Evolutionary conservation across 1,140 invertebrate species (phyloP).

Genomic region (Leptinotarsa texana): DNA sequence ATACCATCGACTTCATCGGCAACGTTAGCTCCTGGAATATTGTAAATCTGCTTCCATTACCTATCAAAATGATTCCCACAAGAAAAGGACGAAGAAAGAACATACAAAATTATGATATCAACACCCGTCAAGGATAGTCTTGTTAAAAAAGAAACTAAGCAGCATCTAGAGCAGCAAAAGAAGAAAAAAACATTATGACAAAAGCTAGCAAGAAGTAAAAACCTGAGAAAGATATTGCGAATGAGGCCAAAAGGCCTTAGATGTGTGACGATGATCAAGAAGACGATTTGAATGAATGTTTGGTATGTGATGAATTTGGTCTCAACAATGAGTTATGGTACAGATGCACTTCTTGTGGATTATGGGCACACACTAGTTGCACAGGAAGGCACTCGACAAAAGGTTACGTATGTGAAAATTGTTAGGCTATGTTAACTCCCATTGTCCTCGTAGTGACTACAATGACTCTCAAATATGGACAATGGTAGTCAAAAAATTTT

Average conservation of each 20-base stretch:
- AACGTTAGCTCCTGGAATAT: neutral
- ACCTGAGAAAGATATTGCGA: too few relatives aligned
- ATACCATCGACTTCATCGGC: too few relatives aligned
- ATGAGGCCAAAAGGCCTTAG: too few relatives aligned
- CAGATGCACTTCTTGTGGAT: constrained; percentile 33
- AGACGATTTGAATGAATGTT: constrained; percentile 44
- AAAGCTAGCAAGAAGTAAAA: too few relatives aligned
- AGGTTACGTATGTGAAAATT: constrained; percentile 33
- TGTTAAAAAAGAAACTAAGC: too few relatives aligned
- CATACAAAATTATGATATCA: too few relatives aligned
- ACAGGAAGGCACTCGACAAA: constrained; percentile 33
- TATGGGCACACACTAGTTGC: constrained; percentile 34
- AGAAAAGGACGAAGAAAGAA: too few relatives aligned
- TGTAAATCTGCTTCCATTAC: neutral
- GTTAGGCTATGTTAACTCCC: neutral
- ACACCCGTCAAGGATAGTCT: too few relatives aligned
- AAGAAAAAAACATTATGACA: too few relatives aligned
- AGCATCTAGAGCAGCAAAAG: too few relatives aligned
- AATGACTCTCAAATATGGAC: constrained; percentile 5
- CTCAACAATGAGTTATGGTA: constrained; percentile 33
- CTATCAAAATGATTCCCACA: too few relatives aligned
- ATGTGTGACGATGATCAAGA: constrained; percentile 40
- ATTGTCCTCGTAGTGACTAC: neutral
- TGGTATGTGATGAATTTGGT: constrained; percentile 34
- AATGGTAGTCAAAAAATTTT: neutral